Percentiles rank a stretch among this genome's conserved stretches.
These are phyloP conservation scores for Nymphalis io DNA, from an alignment of 1,140 invertebrate species.

Conservation along the genomic window DNA sequence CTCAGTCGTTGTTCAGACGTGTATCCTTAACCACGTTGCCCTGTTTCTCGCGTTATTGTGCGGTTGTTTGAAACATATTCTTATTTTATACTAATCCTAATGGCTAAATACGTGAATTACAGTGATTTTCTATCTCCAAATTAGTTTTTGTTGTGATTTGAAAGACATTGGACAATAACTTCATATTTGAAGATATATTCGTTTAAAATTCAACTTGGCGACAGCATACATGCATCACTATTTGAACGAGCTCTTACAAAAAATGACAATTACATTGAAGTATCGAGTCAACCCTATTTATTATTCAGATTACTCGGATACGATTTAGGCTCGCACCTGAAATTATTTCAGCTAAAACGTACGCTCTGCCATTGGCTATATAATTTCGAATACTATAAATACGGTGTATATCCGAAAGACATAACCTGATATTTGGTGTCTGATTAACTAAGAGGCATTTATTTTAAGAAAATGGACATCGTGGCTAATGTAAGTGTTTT, in stretches of 20 bases:
- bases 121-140: slow-evolving; percentile 72
- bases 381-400: slow-evolving; percentile 74
- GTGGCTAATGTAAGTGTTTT: slow-evolving; percentile 79
- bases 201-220: slow-evolving; percentile 67
- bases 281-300: slow-evolving; percentile 83
- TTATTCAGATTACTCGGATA: slow-evolving; percentile 84
- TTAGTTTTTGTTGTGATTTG: slow-evolving; percentile 51
- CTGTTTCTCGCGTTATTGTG: slow-evolving; percentile 13
- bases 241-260: slow-evolving; percentile 66
- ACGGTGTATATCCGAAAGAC: slow-evolving; percentile 73
- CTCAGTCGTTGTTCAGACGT: slow-evolving; percentile 24
- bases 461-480: slow-evolving; percentile 76
- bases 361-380: slow-evolving; percentile 72
- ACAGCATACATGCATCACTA: slow-evolving; percentile 73
- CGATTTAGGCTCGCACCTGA: slow-evolving; percentile 68
- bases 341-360: slow-evolving; percentile 52
- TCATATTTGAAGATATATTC: slow-evolving; percentile 30
- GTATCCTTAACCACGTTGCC: slow-evolving; percentile 36
- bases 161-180: slow-evolving; percentile 39
- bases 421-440: slow-evolving; percentile 59
- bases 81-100: slow-evolving; percentile 45
- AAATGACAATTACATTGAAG: slow-evolving; percentile 81
- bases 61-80: slow-evolving; percentile 29
- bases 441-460: slow-evolving; percentile 18
- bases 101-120: slow-evolving; percentile 72